These are phyloP conservation scores for Anser cygnoides DNA, from an alignment of 2,113 vertebrate species.

Conservation along the genomic window DNA sequence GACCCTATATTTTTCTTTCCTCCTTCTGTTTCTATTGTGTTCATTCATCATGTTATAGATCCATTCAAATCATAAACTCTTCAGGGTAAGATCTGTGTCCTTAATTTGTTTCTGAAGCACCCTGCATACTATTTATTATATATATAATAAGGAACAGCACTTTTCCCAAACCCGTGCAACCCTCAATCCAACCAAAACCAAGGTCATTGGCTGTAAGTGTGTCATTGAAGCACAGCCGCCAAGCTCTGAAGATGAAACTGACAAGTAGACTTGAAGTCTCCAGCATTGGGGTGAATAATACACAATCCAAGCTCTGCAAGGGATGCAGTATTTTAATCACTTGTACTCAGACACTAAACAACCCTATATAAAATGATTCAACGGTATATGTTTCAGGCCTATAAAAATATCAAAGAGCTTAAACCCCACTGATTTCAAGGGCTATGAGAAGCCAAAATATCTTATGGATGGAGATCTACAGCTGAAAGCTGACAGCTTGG, in stretches of 20 bases:
- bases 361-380: background rate
- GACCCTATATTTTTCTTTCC: conserved; percentile 47
- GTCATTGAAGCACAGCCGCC: background rate
- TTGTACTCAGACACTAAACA: background rate
- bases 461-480: background rate
- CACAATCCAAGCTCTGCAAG: background rate
- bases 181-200: background rate
- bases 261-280: background rate
- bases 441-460: background rate
- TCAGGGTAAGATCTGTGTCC: conserved; percentile 36
- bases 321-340: background rate
- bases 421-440: background rate
- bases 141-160: background rate
- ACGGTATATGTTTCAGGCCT: background rate
- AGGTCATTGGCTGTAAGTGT: background rate
- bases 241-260: background rate
- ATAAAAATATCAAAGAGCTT: background rate
- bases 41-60: conserved; percentile 62
- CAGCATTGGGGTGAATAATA: background rate
- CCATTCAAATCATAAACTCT: conserved; percentile 63
- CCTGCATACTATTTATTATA: background rate
- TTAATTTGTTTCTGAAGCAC: conserved; percentile 47
- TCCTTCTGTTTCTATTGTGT: conserved; percentile 32
- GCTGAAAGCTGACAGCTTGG: background rate
- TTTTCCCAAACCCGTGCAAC: background rate